These are phyloP conservation scores for Melanophora roralis DNA, from an alignment of 2,888 invertebrate genomes.

Conservation along the genomic window DNA sequence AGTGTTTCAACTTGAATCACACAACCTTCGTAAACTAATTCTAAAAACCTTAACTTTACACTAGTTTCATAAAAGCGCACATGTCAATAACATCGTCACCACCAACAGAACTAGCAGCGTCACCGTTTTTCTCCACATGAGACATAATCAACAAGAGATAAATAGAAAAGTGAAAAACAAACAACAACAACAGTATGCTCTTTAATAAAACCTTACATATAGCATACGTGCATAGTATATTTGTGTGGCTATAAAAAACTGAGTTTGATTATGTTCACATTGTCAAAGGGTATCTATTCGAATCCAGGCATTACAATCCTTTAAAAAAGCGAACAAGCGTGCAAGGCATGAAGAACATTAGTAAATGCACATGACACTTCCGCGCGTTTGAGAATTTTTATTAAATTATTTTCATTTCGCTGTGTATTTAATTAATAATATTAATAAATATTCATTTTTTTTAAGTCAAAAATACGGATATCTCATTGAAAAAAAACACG, in stretches of 20 bases:
- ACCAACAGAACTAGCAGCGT: not conserved
- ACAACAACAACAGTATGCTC: conserved; percentile 1
- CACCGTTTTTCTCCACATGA: conserved; percentile 29
- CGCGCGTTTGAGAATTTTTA: conserved; percentile 49
- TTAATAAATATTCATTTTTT: no score
- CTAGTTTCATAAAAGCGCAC: no score
- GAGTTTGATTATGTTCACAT: no score
- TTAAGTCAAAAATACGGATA: no score
- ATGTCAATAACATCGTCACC: not conserved
- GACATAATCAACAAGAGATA: conserved; percentile 48
- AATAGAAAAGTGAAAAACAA: conserved; percentile 7
- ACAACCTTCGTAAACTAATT: not conserved
- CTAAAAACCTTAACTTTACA: not conserved
- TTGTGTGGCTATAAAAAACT: no score
- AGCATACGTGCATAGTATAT: not conserved
- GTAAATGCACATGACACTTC: conserved; percentile 52
- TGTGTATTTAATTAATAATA: not conserved
- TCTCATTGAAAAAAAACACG: no score
- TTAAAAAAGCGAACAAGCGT: not conserved
- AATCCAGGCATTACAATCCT: conserved; percentile 3
- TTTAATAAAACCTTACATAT: conserved; percentile 21
- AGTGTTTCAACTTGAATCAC: not conserved
- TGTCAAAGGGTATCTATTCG: no score
- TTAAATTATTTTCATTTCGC: conserved; percentile 38
- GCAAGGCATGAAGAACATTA: conserved; percentile 4